phyloP scores from a whole-genome alignment of 2,797 vertebrate genomes.

The Pygocentrus nattereri region DNA sequence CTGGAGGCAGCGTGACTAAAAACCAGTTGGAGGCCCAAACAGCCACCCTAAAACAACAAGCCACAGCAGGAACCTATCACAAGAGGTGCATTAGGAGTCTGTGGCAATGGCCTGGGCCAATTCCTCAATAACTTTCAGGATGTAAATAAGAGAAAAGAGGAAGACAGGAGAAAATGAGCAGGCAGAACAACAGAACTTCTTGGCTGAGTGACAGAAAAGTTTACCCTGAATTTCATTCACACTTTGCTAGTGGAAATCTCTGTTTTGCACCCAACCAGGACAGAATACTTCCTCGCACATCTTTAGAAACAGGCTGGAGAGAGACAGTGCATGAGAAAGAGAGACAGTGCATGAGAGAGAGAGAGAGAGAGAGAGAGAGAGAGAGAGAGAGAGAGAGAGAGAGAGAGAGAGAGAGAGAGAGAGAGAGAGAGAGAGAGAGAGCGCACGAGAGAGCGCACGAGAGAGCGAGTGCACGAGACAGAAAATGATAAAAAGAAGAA shows the following conservation, averaged over 20 bases:
- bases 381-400: too few species aligned
- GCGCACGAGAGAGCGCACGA: too few species aligned
- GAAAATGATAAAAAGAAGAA: too few species aligned
- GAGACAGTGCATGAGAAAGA: background rate
- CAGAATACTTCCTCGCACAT: background rate
- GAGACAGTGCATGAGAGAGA: too few species aligned
- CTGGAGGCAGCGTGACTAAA: background rate
- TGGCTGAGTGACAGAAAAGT: conserved; percentile 32
- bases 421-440: too few species aligned
- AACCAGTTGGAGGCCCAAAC: background rate
- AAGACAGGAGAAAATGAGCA: conserved; percentile 32
- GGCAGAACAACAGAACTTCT: conserved; percentile 41
- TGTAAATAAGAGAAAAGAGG: conserved; percentile 57
- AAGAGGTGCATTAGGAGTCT: background rate
- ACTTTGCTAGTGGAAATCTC: background rate
- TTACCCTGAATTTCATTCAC: background rate
- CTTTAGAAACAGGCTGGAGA: background rate
- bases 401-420: too few species aligned
- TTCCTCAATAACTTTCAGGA: background rate
- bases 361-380: too few species aligned
- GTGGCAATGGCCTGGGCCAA: background rate
- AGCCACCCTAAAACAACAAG: background rate
- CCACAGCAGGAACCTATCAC: background rate
- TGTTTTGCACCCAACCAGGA: background rate
- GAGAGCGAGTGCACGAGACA: too few species aligned